phyloP scores from a whole-genome alignment of 2,797 vertebrate species.

The Gymnothorax reevesii region DNA sequence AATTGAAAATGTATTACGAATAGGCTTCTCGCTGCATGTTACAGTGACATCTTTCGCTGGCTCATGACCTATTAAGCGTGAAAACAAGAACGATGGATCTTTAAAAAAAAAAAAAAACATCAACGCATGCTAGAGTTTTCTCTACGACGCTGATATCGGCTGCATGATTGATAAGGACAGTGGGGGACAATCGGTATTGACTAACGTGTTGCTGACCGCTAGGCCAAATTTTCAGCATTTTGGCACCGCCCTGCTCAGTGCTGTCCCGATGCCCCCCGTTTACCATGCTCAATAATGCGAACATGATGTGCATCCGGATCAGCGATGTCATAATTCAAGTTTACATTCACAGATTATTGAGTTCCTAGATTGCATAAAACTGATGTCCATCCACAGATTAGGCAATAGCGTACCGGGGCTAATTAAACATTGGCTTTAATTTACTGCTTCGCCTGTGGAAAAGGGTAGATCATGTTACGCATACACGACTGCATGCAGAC shows the following conservation, averaged over 20 bases:
- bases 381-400: background rate
- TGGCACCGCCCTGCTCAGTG: slow-evolving; percentile 2
- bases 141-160: background rate
- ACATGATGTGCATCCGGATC: background rate
- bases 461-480: background rate
- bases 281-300: background rate
- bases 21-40: background rate
- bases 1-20: background rate
- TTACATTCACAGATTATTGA: background rate
- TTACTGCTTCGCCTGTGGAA: background rate
- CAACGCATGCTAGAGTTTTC: background rate
- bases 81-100: background rate
- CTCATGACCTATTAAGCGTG: background rate
- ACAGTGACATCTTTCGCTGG: background rate
- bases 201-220: background rate
- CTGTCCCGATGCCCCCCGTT: background rate
- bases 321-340: background rate
- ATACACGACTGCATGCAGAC: background rate
- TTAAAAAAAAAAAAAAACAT: background rate
- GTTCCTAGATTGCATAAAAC: background rate
- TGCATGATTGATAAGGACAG: background rate
- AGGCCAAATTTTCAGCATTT: background rate
- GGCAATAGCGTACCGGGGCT: background rate
- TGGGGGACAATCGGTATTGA: background rate
- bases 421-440: background rate